These are phyloP conservation scores for Zoanthus gigantus DNA, from an alignment of 92 coral and sea anemone species.

Conservation along the genomic window DNA sequence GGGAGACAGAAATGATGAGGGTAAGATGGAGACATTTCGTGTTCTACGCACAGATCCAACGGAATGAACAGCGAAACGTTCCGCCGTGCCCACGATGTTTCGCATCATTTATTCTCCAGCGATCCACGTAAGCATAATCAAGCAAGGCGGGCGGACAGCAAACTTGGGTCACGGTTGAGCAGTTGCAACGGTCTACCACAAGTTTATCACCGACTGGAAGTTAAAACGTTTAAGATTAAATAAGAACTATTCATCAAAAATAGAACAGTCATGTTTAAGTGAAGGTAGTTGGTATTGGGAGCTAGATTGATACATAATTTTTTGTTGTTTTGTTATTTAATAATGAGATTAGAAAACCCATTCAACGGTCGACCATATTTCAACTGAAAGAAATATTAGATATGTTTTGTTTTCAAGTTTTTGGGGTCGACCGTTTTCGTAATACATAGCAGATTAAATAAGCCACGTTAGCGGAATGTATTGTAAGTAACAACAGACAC, in stretches of 20 bases:
- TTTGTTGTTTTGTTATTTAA: too few relatives aligned
- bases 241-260: not conserved
- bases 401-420: too few relatives aligned
- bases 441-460: not conserved
- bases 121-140: slow-evolving; percentile 5
- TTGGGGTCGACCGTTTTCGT: not conserved
- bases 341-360: too few relatives aligned
- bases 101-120: slow-evolving; percentile 5
- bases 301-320: too few relatives aligned
- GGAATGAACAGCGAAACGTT: too few relatives aligned
- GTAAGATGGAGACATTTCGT: too few relatives aligned
- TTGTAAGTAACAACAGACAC: slow-evolving; percentile 28
- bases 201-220: not conserved
- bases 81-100: too few relatives aligned
- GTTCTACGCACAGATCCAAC: too few relatives aligned
- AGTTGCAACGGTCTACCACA: slow-evolving; percentile 26
- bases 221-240: too few relatives aligned
- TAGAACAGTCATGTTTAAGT: slow-evolving; percentile 8
- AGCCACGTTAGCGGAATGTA: not conserved
- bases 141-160: not conserved
- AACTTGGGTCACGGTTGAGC: slow-evolving; percentile 17
- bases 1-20: too few relatives aligned
- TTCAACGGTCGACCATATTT: slow-evolving; percentile 9
- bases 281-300: slow-evolving; percentile 13
- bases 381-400: too few relatives aligned